Evolutionary conservation across 2,797 vertebrate species (phyloP), one percentile per base, ranked within the genome.

Genomic region (Miichthys miiuy): DNA sequence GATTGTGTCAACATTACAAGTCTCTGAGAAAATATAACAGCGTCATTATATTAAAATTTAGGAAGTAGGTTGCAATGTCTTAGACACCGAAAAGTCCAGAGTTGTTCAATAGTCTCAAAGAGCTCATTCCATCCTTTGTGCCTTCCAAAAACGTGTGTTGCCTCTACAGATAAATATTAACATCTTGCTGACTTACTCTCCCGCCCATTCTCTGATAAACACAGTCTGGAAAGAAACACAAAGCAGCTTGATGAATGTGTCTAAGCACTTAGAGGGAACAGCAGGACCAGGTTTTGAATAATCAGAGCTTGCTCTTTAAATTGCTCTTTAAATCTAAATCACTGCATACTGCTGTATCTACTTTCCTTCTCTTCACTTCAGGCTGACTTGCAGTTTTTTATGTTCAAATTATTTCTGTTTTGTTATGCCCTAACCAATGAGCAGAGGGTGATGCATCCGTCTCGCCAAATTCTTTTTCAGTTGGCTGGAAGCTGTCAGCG

Each of bases 81-180:
- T 4, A 25, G 21, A 46, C 4, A 18, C 42, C 20, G 30, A 68
- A 67, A 38, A 30, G 38, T 60, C 4, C 17, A 4, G 13, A 51
- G 2, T 47, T 41, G 21, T 51, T 30, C 21, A 50, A 60, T 47
- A 14, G 20, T 25, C 23, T 72, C 20, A 62, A 20, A 55, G 6
- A 46, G 27, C 17, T 46, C 44, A 12, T 18, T 60, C 61, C 12
- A 14, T 64, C 55, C 46, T 64, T n/a, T 46, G 27, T 44, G 23
- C 9, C 18, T 72, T 48, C 38, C 51, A 68, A 55, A 48, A 1
- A 0, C 23, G 10, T 38, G 65, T 38, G 68, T 72, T 72, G 46
- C 63, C 54, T 67, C 23, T 11, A 17, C 56, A 67, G 52, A 77
- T 75, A 85, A 87, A 89, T 72, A 50, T 85, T 83, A 63, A 50